Evolutionary conservation across 2,888 invertebrate genomes (phyloP).

Genomic region (Hirtodrosophila duncani): DNA sequence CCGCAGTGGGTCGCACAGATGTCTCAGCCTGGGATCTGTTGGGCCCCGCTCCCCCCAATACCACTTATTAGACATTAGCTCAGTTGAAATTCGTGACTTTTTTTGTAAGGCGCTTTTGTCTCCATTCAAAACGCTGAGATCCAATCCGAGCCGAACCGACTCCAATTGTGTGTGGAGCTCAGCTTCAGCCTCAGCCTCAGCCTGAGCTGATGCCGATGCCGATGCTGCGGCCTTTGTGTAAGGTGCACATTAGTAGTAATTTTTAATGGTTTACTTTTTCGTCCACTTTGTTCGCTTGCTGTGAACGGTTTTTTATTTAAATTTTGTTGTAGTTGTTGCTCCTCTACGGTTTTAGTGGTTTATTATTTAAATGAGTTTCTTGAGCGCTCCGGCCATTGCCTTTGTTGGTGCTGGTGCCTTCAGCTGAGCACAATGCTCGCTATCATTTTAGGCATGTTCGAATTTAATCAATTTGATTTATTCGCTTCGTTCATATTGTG

Average conservation of each 20-base stretch:
- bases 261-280: constrained; percentile 76
- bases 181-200: background rate
- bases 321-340: constrained; percentile 39
- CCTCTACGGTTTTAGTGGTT: constrained; percentile 49
- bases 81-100: constrained; percentile 55
- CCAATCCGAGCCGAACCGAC: constrained; percentile 43
- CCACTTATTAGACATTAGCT: constrained; percentile 63
- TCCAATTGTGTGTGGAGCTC: constrained; percentile 2
- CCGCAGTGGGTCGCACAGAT: constrained; percentile 73
- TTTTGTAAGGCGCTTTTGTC: constrained; percentile 53
- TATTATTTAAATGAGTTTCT: constrained; percentile 65
- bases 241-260: constrained; percentile 77
- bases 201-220: background rate
- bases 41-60: background rate
- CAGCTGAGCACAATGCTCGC: constrained; percentile 8
- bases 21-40: constrained; percentile 20
- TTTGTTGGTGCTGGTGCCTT: no score
- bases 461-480: constrained; percentile 76
- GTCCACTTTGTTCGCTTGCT: constrained; percentile 56
- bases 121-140: constrained; percentile 18
- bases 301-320: constrained; percentile 56
- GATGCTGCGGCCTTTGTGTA: constrained; percentile 45
- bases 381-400: constrained; percentile 8
- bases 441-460: constrained; percentile 42
- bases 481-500: constrained; percentile 63